Base-by-base conservation (phyloP, 2,888 invertebrate species). In the Dascillus cervinus region DNA sequence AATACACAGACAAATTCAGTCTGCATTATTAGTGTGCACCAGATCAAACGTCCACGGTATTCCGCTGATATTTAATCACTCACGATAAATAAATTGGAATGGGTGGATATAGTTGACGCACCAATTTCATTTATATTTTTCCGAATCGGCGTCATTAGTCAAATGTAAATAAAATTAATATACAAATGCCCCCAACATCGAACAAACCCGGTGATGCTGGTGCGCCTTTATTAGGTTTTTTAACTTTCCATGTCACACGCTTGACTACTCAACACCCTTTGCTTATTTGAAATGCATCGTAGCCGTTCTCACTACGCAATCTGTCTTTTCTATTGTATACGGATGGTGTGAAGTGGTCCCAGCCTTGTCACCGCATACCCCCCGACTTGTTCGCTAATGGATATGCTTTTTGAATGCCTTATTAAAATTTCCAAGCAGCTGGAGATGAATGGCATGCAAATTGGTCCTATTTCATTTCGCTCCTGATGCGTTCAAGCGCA, bases 381-480 rank as follows among this genome's bases (percentile, higher is more conserved):
- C 33, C 30, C 26, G 32, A 29, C 33, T 39, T 35, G 35, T 32
- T 26, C 29, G 39, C 34, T 57, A 58, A 59, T 58, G 56, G 60
- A 57, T 58, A 55, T 52, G 54, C 55, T 55, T 56, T 55, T 58
- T 54, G 51, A 56, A 57, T 55, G 59, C 62, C 65, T 67, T 67
- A 68, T 67, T 68, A 67, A 66, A 66, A 68, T 66, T 66, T 66
- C 64, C 65, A 56, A 64, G 60, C 65, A 64, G 62, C 60, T 64
- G 65, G 61, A 60, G 58, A 58, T 63, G 63, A 66, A 64, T 62
- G 60, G 54, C 53, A 60, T 60, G 64, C 62, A 65, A 67, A 66
- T 67, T 65, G 65, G 60, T 53, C 56, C 38, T 44, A 48, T 54
- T 52, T 52, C 49, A 44, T 44, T 43, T 41, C 44, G 37, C 46